Percentiles rank a stretch among this genome's conserved stretches.
Evolutionary conservation across 2,113 vertebrate genomes (phyloP).

Genomic region (Cryptoleucopteryx plumbea): DNA sequence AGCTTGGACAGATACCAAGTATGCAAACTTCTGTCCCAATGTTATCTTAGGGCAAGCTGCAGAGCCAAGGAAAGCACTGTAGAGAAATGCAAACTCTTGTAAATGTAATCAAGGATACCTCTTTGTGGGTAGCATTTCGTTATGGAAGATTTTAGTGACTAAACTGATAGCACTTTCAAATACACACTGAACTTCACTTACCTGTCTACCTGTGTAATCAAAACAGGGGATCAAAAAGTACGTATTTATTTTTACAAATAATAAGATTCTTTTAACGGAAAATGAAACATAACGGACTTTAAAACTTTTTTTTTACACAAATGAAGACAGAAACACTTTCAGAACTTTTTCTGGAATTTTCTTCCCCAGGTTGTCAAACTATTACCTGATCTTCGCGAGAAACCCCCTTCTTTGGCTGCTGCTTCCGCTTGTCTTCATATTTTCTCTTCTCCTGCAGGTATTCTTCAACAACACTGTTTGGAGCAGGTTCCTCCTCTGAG

Average conservation of each 20-base stretch:
- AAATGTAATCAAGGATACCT: neutral
- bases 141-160: neutral
- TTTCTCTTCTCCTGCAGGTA: constrained; percentile 90
- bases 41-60: neutral
- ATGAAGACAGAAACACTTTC: neutral
- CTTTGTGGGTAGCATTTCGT: neutral
- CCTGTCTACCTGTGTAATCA: neutral
- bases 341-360: neutral
- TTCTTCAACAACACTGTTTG: constrained; percentile 85
- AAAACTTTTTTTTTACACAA: neutral
- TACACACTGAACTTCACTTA: neutral
- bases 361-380: neutral
- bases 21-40: neutral
- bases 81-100: neutral
- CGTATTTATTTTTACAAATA: neutral
- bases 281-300: neutral
- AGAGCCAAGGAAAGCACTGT: neutral
- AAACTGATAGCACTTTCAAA: neutral
- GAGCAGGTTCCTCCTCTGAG: constrained; percentile 71
- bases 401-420: constrained; percentile 80
- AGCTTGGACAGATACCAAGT: neutral
- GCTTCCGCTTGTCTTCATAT: constrained; percentile 84
- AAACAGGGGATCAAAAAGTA: neutral
- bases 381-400: constrained; percentile 84
- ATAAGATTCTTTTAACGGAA: neutral